Evolutionary conservation across 2,113 vertebrate genomes (phyloP).

Genomic region (Leptocoma aspasia): DNA sequence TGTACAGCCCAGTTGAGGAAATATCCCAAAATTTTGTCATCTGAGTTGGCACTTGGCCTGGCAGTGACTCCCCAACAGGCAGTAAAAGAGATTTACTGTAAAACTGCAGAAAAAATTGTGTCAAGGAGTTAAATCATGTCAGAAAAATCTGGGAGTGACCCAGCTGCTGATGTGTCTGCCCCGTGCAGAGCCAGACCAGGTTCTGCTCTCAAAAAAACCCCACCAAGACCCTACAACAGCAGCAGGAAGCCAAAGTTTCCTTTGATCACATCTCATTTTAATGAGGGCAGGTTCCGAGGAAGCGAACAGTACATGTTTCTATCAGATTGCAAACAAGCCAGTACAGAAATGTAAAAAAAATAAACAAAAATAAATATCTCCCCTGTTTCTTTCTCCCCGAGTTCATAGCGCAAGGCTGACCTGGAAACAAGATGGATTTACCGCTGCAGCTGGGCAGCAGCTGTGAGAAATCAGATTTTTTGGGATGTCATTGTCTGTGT

Average conservation of each 20-base stretch:
- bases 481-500: background rate
- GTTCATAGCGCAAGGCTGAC: background rate
- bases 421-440: conserved; percentile 23
- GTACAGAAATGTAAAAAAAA: conserved; percentile 51
- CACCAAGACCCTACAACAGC: background rate
- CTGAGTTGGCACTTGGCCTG: background rate
- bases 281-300: conserved; percentile 50
- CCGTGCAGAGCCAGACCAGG: background rate
- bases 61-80: background rate
- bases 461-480: background rate
- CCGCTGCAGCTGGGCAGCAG: background rate
- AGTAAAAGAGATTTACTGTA: conserved; percentile 9
- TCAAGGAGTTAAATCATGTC: conserved; percentile 22
- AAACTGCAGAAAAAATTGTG: background rate
- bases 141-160: conserved; percentile 30
- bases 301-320: background rate
- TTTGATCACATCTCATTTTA: conserved; percentile 56
- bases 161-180: background rate
- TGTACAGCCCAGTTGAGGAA: background rate
- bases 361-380: conserved; percentile 53
- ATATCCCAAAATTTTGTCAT: background rate
- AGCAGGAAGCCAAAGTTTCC: background rate
- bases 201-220: background rate
- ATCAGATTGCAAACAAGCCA: conserved; percentile 23
- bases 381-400: conserved; percentile 40